Evolutionary conservation across 2,113 vertebrate genomes (phyloP).

Genomic region (Grallaria varia): DNA sequence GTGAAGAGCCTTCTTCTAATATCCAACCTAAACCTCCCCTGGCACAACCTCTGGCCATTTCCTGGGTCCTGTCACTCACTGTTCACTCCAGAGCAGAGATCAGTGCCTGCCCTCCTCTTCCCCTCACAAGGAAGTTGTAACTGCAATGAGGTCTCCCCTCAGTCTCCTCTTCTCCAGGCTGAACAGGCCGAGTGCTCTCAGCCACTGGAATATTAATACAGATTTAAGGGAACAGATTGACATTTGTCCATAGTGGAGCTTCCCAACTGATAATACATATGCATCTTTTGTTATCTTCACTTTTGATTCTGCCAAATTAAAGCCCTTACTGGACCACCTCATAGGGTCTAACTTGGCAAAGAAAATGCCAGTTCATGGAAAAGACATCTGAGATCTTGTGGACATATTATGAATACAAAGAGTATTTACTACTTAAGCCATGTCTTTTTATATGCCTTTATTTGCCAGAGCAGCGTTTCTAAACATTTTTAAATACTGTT

Average conservation of each 20-base stretch:
- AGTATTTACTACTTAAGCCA: background rate
- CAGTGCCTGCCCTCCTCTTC: background rate
- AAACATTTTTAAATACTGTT: background rate
- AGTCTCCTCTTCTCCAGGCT: background rate
- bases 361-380: background rate
- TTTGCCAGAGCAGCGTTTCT: background rate
- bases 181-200: background rate
- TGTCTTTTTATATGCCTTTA: background rate
- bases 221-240: background rate
- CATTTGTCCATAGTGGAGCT: background rate
- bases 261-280: background rate
- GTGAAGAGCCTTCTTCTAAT: background rate
- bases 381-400: background rate
- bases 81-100: background rate
- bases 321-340: background rate
- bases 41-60: background rate
- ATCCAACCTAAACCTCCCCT: background rate
- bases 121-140: background rate
- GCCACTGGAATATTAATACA: background rate
- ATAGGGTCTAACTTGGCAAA: background rate
- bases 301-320: background rate
- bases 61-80: background rate
- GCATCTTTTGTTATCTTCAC: background rate
- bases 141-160: background rate
- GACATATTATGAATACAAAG: background rate